Evolutionary conservation across 2,797 vertebrate species (phyloP), one percentile per base, ranked within the genome.

Genomic region (Pantherophis alleghaniensis): DNA sequence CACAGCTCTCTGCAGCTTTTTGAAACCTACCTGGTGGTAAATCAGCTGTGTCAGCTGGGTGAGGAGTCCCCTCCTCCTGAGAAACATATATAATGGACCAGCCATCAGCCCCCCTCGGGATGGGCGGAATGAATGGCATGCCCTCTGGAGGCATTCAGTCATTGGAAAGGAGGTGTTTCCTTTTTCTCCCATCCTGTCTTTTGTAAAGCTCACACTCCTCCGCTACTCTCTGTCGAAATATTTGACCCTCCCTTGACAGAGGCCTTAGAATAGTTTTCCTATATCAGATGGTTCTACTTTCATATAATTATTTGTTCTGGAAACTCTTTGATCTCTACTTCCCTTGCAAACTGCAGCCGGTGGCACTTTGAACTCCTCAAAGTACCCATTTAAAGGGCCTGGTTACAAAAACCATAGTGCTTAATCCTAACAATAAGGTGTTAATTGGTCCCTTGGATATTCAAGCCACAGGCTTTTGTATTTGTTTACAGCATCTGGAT

Each of bases 291-390:
- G 95, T 96, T 95, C 96, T 94, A 96, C 95, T 95, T 96, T 96
- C 92, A 1, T 95, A 95, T 96, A 95, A 96, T 97, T 95, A 97
- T 97, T 98, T 97, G 96, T 95, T 97, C 96, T 96, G 91, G 79
- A 94, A 95, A 94, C 95, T 57, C 94, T 98, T 98, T 98, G 96
- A 98, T 97, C 97, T 97, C 91, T 91, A 94, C 93, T 96, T 97
- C 93, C 66, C 94, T 95, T 95, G 92, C 95, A 96, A 91, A 96
- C 95, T 94, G 91, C 94, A 92, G 86, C 59, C 79, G 96, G 94
- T 95, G 95, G 94, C 93, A 95, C 96, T 97, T 97, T 96, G 95
- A 97, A 96, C 94, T 96, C 95, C 95, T 89, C 90, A 93, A 93
- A 94, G 90, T 92, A 95, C 91, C 95, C 96, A 96, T 96, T 96